Conservation (phyloP, 2,888 invertebrate genomes). For the Cephus runcator region DNA sequence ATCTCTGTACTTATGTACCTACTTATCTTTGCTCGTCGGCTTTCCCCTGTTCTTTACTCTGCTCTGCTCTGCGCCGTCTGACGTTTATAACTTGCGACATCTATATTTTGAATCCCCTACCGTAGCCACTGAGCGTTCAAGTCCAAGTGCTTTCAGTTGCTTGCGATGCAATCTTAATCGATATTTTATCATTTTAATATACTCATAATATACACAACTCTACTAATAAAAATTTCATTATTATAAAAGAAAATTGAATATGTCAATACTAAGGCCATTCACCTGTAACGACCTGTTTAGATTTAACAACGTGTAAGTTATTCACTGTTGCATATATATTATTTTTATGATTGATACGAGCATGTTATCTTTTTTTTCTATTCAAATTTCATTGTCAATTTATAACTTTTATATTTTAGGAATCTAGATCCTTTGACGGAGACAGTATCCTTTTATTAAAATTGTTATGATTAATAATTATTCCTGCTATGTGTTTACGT, state of each 20-base stretch:
- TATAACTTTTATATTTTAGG: constrained; percentile 69
- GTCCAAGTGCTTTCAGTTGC: too few relatives aligned
- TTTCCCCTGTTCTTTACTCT: too few relatives aligned
- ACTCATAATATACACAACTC: background rate
- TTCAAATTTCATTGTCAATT: background rate
- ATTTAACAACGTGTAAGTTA: constrained; percentile 93
- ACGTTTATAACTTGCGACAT: too few relatives aligned
- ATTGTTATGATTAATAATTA: background rate
- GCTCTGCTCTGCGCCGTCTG: too few relatives aligned
- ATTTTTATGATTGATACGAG: constrained; percentile 4
- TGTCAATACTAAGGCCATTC: constrained; percentile 94
- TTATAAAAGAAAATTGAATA: constrained; percentile 52
- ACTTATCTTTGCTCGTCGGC: too few relatives aligned
- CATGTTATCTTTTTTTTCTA: constrained; percentile 19
- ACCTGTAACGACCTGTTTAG: constrained; percentile 94
- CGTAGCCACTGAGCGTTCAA: background rate
- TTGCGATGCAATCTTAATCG: too few relatives aligned
- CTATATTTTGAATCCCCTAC: too few relatives aligned
- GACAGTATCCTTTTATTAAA: constrained; percentile 73
- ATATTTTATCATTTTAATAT: background rate
- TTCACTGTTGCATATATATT: constrained; percentile 14
- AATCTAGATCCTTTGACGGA: constrained; percentile 98
- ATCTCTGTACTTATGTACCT: too few relatives aligned
- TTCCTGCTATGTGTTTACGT: background rate
- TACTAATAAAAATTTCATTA: background rate